A percentile compares a stretch with the other conserved stretches of the same genome.
phyloP scores from a whole-genome alignment of 2,888 invertebrate genomes.

The Callyntrura guangdongensis region DNA sequence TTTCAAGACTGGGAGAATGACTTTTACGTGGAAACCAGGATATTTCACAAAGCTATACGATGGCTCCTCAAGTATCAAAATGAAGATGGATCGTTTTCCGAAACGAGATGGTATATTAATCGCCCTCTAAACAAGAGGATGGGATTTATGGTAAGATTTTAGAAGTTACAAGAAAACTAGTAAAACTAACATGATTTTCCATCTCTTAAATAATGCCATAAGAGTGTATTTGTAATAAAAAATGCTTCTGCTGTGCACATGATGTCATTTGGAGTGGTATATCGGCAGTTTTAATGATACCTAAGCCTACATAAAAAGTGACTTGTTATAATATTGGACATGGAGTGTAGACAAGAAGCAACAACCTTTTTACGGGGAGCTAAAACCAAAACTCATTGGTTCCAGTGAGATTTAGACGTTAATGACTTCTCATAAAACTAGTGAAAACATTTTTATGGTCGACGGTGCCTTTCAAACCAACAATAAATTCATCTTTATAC shows the following conservation, averaged over 20 bases:
- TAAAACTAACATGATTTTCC: neutral
- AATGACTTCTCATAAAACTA: constrained; percentile 39
- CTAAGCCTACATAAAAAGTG: neutral
- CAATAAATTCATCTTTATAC: constrained; percentile 11
- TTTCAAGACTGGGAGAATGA: constrained; percentile 88
- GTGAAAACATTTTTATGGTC: constrained; percentile 24
- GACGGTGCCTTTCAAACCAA: neutral
- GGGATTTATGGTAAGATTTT: constrained; percentile 84
- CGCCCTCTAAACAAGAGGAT: constrained; percentile 84
- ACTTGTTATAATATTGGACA: neutral
- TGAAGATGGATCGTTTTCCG: constrained; percentile 85
- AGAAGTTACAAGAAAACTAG: constrained; percentile 45
- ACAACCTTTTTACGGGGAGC: neutral
- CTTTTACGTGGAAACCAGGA: constrained; percentile 87
- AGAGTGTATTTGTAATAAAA: neutral
- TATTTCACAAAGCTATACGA: constrained; percentile 85
- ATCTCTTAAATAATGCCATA: neutral
- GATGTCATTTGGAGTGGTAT: neutral
- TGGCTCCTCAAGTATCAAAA: constrained; percentile 86
- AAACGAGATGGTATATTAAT: constrained; percentile 81
- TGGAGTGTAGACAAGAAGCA: neutral
- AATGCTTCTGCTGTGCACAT: neutral
- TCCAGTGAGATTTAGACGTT: neutral
- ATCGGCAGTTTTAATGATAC: neutral
- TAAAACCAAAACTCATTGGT: constrained; percentile 5